These are phyloP conservation scores for Acrocephalus kingi DNA, from an alignment of 2,113 vertebrate species.

Conservation along the genomic window DNA sequence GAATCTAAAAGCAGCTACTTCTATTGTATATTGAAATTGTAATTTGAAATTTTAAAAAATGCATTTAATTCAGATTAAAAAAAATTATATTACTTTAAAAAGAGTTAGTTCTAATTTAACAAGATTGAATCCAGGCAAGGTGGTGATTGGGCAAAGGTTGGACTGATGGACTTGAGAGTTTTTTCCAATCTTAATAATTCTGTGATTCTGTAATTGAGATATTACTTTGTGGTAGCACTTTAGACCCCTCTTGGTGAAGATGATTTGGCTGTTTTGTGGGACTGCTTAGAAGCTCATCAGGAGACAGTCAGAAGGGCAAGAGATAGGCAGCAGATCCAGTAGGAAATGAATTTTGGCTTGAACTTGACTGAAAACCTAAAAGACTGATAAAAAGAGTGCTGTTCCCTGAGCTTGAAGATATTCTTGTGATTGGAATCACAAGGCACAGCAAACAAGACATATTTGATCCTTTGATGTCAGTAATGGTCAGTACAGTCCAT, in stretches of 20 bases:
- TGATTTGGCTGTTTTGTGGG: neutral
- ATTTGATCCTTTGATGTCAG: neutral
- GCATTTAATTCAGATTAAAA: neutral
- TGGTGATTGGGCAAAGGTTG: no score
- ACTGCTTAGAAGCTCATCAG: neutral
- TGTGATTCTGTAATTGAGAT: neutral
- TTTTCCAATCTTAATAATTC: neutral
- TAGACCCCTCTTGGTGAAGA: neutral
- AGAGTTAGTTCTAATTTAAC: neutral
- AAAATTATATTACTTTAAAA: neutral
- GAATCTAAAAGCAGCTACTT: neutral
- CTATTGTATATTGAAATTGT: neutral
- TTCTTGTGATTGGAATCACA: neutral
- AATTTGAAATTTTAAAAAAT: neutral
- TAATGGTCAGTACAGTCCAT: neutral
- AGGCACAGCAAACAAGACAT: neutral
- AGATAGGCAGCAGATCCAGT: neutral
- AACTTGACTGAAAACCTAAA: neutral
- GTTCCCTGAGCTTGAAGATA: neutral
- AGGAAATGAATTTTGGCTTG: neutral
- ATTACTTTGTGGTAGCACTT: neutral
- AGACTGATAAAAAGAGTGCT: neutral
- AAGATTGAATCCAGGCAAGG: neutral
- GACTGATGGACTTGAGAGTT: neutral
- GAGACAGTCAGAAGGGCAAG: neutral